phyloP scores from a whole-genome alignment of 2,797 vertebrate species.

The Enteromius mattozi region DNA sequence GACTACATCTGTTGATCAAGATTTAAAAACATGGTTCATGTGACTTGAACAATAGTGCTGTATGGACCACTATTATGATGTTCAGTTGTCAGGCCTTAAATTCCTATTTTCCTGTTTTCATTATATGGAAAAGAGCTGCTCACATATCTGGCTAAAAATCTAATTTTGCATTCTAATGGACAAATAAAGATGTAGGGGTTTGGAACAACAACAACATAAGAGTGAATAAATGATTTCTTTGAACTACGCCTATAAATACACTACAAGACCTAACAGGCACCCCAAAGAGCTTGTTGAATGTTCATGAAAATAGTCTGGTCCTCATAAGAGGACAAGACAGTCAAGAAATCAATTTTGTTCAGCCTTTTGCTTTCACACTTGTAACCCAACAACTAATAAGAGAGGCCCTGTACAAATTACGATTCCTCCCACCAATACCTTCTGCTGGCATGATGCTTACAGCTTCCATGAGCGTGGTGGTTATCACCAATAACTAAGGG shows the following conservation, averaged over 20 bases:
- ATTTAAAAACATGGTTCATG: not conserved
- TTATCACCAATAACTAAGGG: conserved; percentile 67
- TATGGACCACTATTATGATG: not conserved
- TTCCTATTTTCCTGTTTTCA: not conserved
- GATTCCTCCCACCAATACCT: conserved; percentile 70
- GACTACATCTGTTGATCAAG: not conserved
- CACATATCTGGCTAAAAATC: not conserved
- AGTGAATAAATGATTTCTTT: not conserved
- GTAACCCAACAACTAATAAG: conserved; percentile 70
- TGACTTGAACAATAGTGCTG: not conserved
- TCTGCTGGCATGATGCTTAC: conserved; percentile 84
- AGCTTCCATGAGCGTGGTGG: conserved; percentile 75
- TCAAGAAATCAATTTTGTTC: conserved; percentile 77
- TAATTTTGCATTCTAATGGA: not conserved
- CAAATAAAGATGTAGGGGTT: not conserved
- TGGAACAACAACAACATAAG: not conserved
- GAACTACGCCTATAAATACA: not conserved
- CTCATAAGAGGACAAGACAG: conserved; percentile 16
- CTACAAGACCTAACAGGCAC: not conserved
- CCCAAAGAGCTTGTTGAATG: conserved; percentile 14
- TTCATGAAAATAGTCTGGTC: conserved; percentile 16
- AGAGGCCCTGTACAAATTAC: conserved; percentile 68
- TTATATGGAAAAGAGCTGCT: not conserved
- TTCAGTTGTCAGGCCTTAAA: not conserved
- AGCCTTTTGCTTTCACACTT: conserved; percentile 79